Evolutionary conservation across 2,797 vertebrate genomes (phyloP).

Genomic region (Astyanax mexicanus): DNA sequence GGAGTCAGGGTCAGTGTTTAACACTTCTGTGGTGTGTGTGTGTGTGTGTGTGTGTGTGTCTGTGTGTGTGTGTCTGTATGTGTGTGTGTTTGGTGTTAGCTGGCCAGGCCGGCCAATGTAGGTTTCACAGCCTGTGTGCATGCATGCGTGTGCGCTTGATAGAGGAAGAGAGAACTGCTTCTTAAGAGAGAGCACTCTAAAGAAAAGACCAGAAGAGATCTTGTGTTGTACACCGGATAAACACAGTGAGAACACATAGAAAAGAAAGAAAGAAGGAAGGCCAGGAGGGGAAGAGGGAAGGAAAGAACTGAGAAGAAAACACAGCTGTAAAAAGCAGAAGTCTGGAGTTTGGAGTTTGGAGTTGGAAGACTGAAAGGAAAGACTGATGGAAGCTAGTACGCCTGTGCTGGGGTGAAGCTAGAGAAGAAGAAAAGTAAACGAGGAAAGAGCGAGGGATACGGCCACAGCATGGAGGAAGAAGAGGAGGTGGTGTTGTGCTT

Average conservation of each 20-base stretch:
- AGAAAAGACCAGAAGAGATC: not conserved
- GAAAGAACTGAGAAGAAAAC: slow-evolving; percentile 37
- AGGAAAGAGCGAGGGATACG: slow-evolving; percentile 11
- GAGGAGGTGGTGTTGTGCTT: slow-evolving; percentile 93
- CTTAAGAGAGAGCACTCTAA: not conserved
- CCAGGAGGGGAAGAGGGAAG: slow-evolving; percentile 3
- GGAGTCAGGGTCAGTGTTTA: slow-evolving; percentile 19
- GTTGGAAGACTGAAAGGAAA: slow-evolving; percentile 43
- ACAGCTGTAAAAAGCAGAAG: slow-evolving; percentile 53
- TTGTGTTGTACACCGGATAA: no score
- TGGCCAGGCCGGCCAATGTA: slow-evolving; percentile 22
- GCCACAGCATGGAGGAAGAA: slow-evolving; percentile 86
- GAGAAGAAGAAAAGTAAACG: slow-evolving; percentile 64
- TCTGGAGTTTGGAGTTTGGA: not conserved
- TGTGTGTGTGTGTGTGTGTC: slow-evolving; percentile 18
- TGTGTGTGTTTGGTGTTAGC: not conserved
- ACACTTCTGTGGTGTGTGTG: slow-evolving; percentile 1
- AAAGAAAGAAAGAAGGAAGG: slow-evolving; percentile 42
- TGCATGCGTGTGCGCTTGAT: not conserved
- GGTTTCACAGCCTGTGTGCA: not conserved
- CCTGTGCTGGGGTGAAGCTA: slow-evolving; percentile 70
- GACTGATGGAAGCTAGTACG: slow-evolving; percentile 27
- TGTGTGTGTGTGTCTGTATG: slow-evolving; percentile 28
- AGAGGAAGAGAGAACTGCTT: slow-evolving; percentile 43
- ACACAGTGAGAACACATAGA: slow-evolving; percentile 35